Percentiles rank a stretch among this genome's conserved stretches.
Conservation (phyloP, 1,140 invertebrate species). For the Kradibia gibbosae region DNA sequence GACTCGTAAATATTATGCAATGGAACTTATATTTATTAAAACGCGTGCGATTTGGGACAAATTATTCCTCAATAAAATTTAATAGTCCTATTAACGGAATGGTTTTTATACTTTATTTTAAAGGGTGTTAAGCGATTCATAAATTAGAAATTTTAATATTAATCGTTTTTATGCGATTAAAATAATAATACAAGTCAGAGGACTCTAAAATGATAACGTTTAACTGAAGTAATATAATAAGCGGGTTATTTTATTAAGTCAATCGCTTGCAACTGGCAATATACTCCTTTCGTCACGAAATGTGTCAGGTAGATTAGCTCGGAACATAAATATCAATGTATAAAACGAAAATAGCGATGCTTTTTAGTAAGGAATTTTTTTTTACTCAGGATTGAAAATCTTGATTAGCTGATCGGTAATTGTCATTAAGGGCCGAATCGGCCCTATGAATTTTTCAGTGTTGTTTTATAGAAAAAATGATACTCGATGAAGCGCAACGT, state of each 20-base stretch:
- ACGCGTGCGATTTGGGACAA: not conserved
- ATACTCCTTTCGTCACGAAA: not conserved
- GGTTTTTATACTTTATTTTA: not conserved
- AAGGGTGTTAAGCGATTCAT: not conserved
- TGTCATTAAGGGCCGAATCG: not conserved
- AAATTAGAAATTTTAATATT: not conserved
- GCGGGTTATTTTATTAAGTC: not conserved
- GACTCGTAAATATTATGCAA: constrained; percentile 1
- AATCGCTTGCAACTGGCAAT: not conserved
- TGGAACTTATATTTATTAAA: constrained; percentile 4
- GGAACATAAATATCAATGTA: not conserved
- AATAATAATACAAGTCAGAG: not conserved
- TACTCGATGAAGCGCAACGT: not conserved
- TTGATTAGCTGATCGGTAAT: not conserved
- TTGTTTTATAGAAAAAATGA: constrained; percentile 9
- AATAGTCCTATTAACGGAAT: not conserved
- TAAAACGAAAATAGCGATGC: no score
- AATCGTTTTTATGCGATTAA: not conserved
- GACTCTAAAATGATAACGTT: not conserved
- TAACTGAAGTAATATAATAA: not conserved
- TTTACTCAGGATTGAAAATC: no score
- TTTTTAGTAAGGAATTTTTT: no score
- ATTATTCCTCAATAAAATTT: not conserved
- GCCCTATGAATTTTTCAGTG: constrained; percentile 12
- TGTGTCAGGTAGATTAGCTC: not conserved